A percentile compares a stretch with the other conserved stretches of the same genome.
These are phyloP conservation scores for Pachyrhynchus sulphureomaculatus DNA, from an alignment of 1,140 invertebrate genomes.

Conservation along the genomic window DNA sequence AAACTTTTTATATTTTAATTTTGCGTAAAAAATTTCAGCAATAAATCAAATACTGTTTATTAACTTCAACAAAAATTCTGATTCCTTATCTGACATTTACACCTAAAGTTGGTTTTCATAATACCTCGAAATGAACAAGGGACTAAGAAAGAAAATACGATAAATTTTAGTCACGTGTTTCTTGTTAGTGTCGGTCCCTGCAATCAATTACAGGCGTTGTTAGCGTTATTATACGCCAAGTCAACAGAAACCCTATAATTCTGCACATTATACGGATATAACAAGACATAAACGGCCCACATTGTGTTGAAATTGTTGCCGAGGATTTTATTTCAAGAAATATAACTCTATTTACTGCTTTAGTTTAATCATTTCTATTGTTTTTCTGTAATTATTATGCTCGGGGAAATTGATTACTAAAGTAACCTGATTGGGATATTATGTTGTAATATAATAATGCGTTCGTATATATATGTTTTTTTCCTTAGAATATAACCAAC, in stretches of 20 bases:
- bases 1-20: too few species aligned
- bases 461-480: too few species aligned
- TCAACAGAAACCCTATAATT: slow-evolving; percentile 31
- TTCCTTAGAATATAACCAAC: too few species aligned
- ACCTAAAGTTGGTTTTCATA: neutral
- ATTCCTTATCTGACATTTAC: neutral
- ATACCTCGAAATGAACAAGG: neutral
- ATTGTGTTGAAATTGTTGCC: slow-evolving; percentile 21
- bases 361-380: too few species aligned
- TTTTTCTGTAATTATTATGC: too few species aligned
- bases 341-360: neutral
- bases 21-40: too few species aligned
- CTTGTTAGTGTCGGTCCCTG: slow-evolving; percentile 24
- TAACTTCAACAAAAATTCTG: neutral
- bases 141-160: slow-evolving; percentile 1
- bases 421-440: too few species aligned
- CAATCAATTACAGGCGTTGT: slow-evolving; percentile 30
- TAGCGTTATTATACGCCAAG: slow-evolving; percentile 28
- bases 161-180: slow-evolving; percentile 11
- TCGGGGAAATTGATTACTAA: too few species aligned
- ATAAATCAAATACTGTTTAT: too few species aligned
- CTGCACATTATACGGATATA: slow-evolving; percentile 25
- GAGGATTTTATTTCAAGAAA: slow-evolving; percentile 11
- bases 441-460: too few species aligned
- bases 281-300: slow-evolving; percentile 25